Evolutionary conservation across 2,888 invertebrate genomes (phyloP).

Genomic region (Phymatocera aterrima): DNA sequence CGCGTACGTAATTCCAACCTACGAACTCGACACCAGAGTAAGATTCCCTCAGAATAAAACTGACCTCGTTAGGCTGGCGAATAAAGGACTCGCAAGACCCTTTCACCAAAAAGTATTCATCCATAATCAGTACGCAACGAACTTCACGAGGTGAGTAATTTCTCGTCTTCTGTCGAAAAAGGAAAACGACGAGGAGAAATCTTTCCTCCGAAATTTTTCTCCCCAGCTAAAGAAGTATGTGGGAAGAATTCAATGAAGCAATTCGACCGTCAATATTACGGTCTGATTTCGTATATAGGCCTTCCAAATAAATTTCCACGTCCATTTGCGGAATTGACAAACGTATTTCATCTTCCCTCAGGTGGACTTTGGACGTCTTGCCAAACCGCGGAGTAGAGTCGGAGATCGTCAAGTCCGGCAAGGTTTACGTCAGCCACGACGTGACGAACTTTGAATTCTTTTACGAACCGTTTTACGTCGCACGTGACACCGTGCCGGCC

Average conservation of each 20-base stretch:
- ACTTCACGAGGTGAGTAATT: slow-evolving; percentile 85
- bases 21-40: slow-evolving; percentile 88
- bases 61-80: slow-evolving; percentile 85
- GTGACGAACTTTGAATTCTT: slow-evolving; percentile 88
- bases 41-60: slow-evolving; percentile 89
- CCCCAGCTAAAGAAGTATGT: too few species aligned
- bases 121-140: slow-evolving; percentile 94
- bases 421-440: slow-evolving; percentile 88
- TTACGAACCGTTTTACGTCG: slow-evolving; percentile 95
- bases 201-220: too few species aligned
- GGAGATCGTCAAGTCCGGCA: slow-evolving; percentile 77
- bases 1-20: slow-evolving; percentile 94
- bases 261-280: too few species aligned
- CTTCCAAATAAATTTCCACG: not conserved
- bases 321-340: not conserved
- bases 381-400: slow-evolving; percentile 76
- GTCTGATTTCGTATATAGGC: too few species aligned
- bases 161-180: not conserved
- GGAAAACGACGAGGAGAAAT: not conserved
- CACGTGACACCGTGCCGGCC: slow-evolving; percentile 86
- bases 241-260: too few species aligned
- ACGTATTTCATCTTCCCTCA: slow-evolving; percentile 51
- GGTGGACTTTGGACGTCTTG: slow-evolving; percentile 69
- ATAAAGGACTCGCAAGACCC: slow-evolving; percentile 89
- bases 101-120: slow-evolving; percentile 95